These are phyloP conservation scores for Cervus canadensis DNA, from an alignment of 2,113 vertebrate species.

Conservation along the genomic window DNA sequence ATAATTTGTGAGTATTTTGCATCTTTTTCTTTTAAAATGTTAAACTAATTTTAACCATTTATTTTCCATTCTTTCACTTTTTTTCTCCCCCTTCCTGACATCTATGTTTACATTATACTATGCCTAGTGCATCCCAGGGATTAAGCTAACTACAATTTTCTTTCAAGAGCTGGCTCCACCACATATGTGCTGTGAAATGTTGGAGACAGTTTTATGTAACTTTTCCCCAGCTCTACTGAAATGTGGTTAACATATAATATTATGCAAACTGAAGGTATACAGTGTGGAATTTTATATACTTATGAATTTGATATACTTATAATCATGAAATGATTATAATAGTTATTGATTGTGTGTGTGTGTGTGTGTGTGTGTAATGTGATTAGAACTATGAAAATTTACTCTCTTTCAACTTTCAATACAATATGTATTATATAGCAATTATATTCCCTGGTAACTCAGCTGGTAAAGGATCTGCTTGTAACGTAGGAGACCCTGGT, in stretches of 20 bases:
- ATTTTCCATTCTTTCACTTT: background rate
- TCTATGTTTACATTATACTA: background rate
- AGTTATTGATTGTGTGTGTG: background rate
- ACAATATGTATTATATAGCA: background rate
- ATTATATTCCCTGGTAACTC: background rate
- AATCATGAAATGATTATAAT: background rate
- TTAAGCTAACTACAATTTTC: background rate
- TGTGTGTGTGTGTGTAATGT: background rate
- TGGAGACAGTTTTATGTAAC: background rate
- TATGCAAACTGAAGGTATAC: background rate
- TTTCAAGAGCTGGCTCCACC: background rate
- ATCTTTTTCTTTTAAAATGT: background rate
- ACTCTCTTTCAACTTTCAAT: background rate
- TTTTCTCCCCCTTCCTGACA: background rate
- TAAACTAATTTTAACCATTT: background rate
- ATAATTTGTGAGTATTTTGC: background rate
- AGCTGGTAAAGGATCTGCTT: background rate
- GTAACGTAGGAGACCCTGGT: background rate
- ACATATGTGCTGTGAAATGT: background rate
- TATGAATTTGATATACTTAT: background rate
- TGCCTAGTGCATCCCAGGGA: background rate
- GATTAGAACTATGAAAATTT: background rate
- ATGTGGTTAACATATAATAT: background rate
- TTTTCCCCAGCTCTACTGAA: background rate
- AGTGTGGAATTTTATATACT: background rate